These are phyloP conservation scores for Synanthedon formicaeformis DNA, from an alignment of 2,888 invertebrate species.

Conservation along the genomic window DNA sequence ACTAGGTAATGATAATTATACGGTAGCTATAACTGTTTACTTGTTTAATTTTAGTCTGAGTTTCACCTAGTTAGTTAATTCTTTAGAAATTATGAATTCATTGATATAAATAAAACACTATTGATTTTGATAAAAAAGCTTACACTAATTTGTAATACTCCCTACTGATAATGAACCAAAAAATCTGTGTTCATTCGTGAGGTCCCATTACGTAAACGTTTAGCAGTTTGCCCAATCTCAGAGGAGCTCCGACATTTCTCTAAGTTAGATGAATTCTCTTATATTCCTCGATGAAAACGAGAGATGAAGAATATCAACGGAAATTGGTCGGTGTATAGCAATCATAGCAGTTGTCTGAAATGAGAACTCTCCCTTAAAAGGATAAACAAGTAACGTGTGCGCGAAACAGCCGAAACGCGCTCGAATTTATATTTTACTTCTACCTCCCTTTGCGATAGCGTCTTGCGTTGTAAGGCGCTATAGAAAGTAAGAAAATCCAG, in stretches of 20 bases:
- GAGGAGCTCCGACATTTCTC: slow-evolving; percentile 20
- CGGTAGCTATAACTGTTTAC: too few species aligned
- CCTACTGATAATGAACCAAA: slow-evolving; percentile 34
- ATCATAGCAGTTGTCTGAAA: slow-evolving; percentile 66
- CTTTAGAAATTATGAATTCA: too few species aligned
- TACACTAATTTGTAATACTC: too few species aligned
- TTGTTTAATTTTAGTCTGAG: too few species aligned
- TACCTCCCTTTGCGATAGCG: slow-evolving; percentile 36
- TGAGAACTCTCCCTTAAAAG: slow-evolving; percentile 64
- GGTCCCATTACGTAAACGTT: slow-evolving; percentile 39
- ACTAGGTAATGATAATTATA: too few species aligned
- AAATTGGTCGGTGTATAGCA: slow-evolving; percentile 50
- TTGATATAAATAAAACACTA: too few species aligned
- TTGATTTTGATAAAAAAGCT: too few species aligned
- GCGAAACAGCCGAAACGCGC: slow-evolving; percentile 56
- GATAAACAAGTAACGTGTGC: slow-evolving; percentile 70
- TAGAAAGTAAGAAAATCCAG: slow-evolving; percentile 18
- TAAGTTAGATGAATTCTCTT: slow-evolving; percentile 10
- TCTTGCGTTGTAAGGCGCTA: slow-evolving; percentile 13
- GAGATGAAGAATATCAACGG: slow-evolving; percentile 21
- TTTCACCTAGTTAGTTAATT: too few species aligned
- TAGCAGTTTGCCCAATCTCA: slow-evolving; percentile 30
- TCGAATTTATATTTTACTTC: slow-evolving; percentile 62
- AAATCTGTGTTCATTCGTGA: slow-evolving; percentile 47
- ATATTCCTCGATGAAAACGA: slow-evolving; percentile 8